These are phyloP conservation scores for Synanceia verrucosa DNA, from an alignment of 2,797 vertebrate genomes.

Conservation along the genomic window DNA sequence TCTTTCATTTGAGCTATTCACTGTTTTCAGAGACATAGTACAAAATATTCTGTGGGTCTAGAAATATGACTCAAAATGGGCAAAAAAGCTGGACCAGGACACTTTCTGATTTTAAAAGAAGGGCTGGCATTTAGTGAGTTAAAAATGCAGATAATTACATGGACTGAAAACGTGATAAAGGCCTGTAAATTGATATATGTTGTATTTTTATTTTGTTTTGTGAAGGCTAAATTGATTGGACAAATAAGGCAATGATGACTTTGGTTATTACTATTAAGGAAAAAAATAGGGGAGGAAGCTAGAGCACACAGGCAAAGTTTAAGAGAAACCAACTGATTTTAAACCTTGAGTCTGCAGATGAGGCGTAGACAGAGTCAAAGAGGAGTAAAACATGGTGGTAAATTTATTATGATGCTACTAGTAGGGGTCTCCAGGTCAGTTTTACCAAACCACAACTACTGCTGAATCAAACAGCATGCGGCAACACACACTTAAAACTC, in stretches of 20 bases:
- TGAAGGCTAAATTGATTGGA: rapidly evolving
- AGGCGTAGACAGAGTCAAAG: neutral
- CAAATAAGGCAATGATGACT: neutral
- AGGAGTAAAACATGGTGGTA: neutral
- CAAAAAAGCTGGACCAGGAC: too few relatives aligned
- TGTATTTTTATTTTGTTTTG: neutral
- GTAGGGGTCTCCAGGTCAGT: neutral
- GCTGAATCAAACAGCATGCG: constrained; percentile 9
- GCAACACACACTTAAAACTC: constrained; percentile 35
- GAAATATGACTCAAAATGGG: too few relatives aligned
- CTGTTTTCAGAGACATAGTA: too few relatives aligned
- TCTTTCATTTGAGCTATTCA: too few relatives aligned
- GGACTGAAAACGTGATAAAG: too few relatives aligned
- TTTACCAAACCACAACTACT: neutral
- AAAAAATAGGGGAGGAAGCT: too few relatives aligned
- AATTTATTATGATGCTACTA: constrained; percentile 6
- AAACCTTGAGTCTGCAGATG: neutral
- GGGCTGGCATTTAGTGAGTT: too few relatives aligned
- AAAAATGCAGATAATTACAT: neutral
- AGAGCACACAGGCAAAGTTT: neutral
- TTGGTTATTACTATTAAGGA: neutral
- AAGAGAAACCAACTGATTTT: neutral
- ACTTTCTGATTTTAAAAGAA: too few relatives aligned
- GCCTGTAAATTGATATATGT: neutral
- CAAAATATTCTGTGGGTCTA: too few relatives aligned